phyloP scores from a whole-genome alignment of 2,113 vertebrate genomes.

The Perca fluviatilis region DNA sequence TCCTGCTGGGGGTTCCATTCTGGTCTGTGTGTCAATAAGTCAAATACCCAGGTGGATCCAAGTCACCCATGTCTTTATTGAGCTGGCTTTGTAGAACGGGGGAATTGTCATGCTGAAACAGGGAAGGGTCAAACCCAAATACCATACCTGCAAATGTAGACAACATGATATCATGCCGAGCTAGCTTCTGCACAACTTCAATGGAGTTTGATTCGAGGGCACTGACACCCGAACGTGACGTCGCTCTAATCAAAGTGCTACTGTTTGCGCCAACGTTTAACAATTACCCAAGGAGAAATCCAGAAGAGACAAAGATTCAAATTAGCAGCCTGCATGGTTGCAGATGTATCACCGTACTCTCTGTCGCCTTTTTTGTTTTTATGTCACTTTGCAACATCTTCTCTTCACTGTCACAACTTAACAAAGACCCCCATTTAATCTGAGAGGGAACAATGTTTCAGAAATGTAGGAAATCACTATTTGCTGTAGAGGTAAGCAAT shows the following conservation, averaged over 20 bases:
- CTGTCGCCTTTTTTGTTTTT: not conserved
- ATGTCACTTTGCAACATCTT: slow-evolving; percentile 12
- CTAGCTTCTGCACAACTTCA: slow-evolving; percentile 1
- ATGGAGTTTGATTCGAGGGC: not conserved
- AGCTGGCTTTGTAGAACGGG: not conserved
- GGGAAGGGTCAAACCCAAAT: not conserved
- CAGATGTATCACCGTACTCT: slow-evolving; percentile 35
- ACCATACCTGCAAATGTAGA: not conserved
- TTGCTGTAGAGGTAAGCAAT: slow-evolving; percentile 1
- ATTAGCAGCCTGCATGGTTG: slow-evolving; percentile 14
- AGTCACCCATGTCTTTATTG: not conserved
- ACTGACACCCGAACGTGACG: not conserved
- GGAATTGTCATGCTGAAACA: not conserved
- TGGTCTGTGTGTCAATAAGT: not conserved
- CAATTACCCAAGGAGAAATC: slow-evolving; percentile 10
- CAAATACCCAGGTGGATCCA: not conserved
- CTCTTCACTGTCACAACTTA: slow-evolving; percentile 15
- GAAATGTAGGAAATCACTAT: slow-evolving; percentile 2
- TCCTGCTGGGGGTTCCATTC: too few species aligned
- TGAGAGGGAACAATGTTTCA: not conserved
- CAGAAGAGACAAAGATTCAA: slow-evolving; percentile 21
- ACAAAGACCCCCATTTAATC: slow-evolving; percentile 8
- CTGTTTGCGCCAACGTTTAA: slow-evolving; percentile 8
- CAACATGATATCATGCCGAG: not conserved
- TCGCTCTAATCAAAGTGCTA: slow-evolving; percentile 25